Evolutionary conservation across 2,113 vertebrate species (phyloP).

Genomic region (Macquaria australasica): DNA sequence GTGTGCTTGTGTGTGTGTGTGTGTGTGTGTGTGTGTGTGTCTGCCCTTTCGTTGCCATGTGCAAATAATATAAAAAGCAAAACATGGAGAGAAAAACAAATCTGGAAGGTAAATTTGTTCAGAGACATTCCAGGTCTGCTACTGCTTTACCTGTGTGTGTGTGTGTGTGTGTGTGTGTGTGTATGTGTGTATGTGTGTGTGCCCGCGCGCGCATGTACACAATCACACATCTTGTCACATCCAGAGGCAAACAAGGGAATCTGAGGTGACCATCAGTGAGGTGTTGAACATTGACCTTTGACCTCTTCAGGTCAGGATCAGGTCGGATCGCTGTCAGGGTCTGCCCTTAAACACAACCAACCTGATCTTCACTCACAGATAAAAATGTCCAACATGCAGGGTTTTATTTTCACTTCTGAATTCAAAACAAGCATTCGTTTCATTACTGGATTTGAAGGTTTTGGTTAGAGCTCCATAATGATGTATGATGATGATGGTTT

Average conservation of each 20-base stretch:
- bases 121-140: constrained; percentile 29
- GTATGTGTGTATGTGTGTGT: constrained; percentile 25
- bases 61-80: constrained; percentile 60
- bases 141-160: constrained; percentile 14
- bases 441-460: neutral
- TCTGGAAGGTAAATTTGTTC: constrained; percentile 26
- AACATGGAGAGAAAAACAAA: constrained; percentile 48
- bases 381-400: neutral
- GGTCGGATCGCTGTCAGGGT: constrained; percentile 31
- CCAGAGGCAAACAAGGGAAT: constrained; percentile 35
- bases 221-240: neutral
- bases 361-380: neutral
- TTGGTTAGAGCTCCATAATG: neutral
- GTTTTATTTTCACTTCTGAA: neutral
- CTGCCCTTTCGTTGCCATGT: constrained; percentile 28
- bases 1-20: constrained; percentile 20
- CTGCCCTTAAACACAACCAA: constrained; percentile 14
- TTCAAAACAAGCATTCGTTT: neutral
- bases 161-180: constrained; percentile 26
- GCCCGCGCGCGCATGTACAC: constrained; percentile 13
- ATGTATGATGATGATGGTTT: neutral
- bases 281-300: constrained; percentile 61
- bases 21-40: constrained; percentile 9
- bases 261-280: constrained; percentile 22
- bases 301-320: constrained; percentile 51